Evolutionary conservation across 2,113 vertebrate species (phyloP), one percentile per base, ranked within the genome.

Genomic region (Neotoma lepida): DNA sequence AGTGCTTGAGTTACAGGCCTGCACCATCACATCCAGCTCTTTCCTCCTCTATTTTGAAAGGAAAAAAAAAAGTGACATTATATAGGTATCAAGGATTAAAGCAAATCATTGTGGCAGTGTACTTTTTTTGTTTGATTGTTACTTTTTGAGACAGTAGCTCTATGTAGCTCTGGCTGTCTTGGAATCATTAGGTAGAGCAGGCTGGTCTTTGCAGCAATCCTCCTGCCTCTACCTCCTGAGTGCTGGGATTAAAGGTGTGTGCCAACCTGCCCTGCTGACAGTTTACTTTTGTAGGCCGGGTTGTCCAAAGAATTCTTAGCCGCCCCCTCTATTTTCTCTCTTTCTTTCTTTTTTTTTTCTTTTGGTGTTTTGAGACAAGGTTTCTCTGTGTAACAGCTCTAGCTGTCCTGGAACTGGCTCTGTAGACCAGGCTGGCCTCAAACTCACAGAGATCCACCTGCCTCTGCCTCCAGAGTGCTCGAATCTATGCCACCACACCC

Each of bases 11-110:
- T 68, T 26, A 51, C 44, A 86, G 84, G 33, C 63, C 84, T 86
- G 63, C 18, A 28, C 63, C 44, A 44, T 10, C 41, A 49, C 30
- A 86, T 46, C 18, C 18, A 35, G 7, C 66, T 54, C 14, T 54
- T 86, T 44, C 28, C n/a, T 74, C 30, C 22, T 8, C 58, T 89
- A 35, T 73, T 89, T 81, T 58, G 49, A 44, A 56, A 56, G 35
- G 13, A 44, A 41, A n/a, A 20, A 39, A 77, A 5, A 66, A 86
- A 82, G 66, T 76, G 70, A 86, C 78, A 68, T 84, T 88, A 4
- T 82, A n/a, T 94, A 80, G 51, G 70, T 51, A n/a, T 80, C 44
- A 85, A 73, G n/a, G n/a, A 68, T 68, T 95, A 89, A 28, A 77
- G 3, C 33, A 86, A 54, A 20, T 93, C 41, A 68, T 71, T 88